Percentiles rank a stretch among this genome's conserved stretches.
Evolutionary conservation across 2,888 invertebrate genomes (phyloP).

Genomic region (Phyllotreta cruciferae): DNA sequence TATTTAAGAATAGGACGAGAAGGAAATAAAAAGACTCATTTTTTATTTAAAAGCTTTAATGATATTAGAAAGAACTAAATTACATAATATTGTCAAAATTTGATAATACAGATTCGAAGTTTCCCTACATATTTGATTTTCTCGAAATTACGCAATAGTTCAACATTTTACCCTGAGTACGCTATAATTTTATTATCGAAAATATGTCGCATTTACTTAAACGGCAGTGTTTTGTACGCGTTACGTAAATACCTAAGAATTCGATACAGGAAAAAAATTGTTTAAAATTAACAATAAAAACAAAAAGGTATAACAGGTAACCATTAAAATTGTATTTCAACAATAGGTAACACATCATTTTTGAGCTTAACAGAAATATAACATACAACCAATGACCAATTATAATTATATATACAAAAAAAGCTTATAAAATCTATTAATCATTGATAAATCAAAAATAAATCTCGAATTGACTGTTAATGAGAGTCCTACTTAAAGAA

Average conservation of each 20-base stretch:
- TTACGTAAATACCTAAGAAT: neutral
- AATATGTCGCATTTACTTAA: constrained; percentile 6
- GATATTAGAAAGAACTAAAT: constrained; percentile 5
- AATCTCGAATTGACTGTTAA: neutral
- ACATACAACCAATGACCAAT: constrained; percentile 17
- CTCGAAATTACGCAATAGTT: constrained; percentile 5
- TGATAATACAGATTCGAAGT: neutral
- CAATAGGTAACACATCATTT: constrained; percentile 11
- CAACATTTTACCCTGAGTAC: constrained; percentile 8
- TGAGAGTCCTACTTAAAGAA: no score
- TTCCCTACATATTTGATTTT: neutral
- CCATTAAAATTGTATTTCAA: constrained; percentile 4
- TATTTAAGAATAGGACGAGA: no score
- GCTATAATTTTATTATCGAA: constrained; percentile 2
- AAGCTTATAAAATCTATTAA: constrained; percentile 11
- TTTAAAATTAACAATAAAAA: constrained; percentile 1
- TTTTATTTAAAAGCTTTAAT: constrained; percentile 14
- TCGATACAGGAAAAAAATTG: neutral
- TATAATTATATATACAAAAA: constrained; percentile 8
- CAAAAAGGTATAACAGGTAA: neutral
- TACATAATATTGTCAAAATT: constrained; percentile 17
- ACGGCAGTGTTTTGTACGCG: constrained; percentile 14
- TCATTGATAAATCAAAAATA: neutral
- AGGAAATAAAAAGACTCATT: no score
- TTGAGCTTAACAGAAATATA: constrained; percentile 7